phyloP scores from a whole-genome alignment of 2,797 vertebrate genomes.

The Hipposideros larvatus region DNA sequence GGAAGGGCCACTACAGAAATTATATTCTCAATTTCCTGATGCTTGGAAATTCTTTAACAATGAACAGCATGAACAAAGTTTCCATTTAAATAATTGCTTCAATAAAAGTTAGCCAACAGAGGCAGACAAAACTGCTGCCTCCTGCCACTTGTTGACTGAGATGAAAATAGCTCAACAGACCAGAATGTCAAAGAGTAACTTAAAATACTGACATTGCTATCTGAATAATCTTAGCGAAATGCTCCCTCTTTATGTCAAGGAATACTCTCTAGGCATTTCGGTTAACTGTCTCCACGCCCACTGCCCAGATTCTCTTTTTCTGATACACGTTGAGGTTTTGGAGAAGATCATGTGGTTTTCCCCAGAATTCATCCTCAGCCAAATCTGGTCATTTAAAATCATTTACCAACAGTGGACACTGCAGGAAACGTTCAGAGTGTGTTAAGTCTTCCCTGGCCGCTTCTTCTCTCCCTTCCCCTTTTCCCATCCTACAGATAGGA shows the following conservation, averaged over 20 bases:
- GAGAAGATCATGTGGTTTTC: slow-evolving; percentile 20
- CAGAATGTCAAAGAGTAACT: not conserved
- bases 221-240: slow-evolving; percentile 50
- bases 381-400: slow-evolving; percentile 61
- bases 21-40: not conserved
- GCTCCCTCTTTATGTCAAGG: slow-evolving; percentile 54
- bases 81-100: not conserved
- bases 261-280: slow-evolving; percentile 65
- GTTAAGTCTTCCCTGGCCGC: not conserved
- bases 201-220: slow-evolving; percentile 49
- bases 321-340: slow-evolving; percentile 59
- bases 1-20: not conserved
- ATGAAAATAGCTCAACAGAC: not conserved
- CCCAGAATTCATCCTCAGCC: slow-evolving; percentile 51
- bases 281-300: slow-evolving; percentile 64
- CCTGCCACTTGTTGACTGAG: not conserved
- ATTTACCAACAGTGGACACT: not conserved
- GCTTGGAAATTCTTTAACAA: not conserved
- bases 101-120: slow-evolving; percentile 23
- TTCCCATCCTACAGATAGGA: not conserved
- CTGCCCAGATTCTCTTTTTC: slow-evolving; percentile 60
- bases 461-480: not conserved
- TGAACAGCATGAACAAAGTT: not conserved
- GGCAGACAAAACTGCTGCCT: not conserved
- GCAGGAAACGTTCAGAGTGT: not conserved